Evolutionary conservation across 2,888 invertebrate genomes (phyloP).

Genomic region (Rhopalosiphum nymphaeae): DNA sequence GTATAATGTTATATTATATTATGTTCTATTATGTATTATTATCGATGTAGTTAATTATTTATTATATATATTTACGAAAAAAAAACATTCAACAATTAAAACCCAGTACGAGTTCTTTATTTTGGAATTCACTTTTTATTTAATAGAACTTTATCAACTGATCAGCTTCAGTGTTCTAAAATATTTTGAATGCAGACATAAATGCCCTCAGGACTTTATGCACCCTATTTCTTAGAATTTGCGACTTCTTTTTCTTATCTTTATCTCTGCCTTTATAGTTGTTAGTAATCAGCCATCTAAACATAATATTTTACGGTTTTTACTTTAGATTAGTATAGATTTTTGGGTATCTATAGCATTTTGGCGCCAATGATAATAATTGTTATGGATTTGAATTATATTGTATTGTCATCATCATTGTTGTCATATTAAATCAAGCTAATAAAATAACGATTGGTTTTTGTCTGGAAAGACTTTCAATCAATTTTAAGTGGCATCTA

Average conservation of each 20-base stretch:
- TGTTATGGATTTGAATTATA: background rate
- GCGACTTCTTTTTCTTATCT: conserved; percentile 44
- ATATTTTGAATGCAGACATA: conserved; percentile 42
- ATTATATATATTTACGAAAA: background rate
- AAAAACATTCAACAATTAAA: background rate
- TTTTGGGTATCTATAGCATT: conserved; percentile 34
- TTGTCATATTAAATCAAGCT: background rate
- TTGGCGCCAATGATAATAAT: conserved; percentile 47
- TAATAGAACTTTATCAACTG: conserved; percentile 35
- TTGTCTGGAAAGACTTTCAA: conserved; percentile 36
- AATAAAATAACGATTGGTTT: conserved; percentile 39
- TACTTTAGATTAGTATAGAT: background rate
- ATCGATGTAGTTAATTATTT: background rate
- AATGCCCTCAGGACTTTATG: background rate
- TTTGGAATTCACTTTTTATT: conserved; percentile 39
- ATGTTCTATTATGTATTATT: too few species aligned
- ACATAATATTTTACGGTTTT: conserved; percentile 42
- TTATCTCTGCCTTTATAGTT: background rate
- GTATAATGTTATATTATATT: background rate
- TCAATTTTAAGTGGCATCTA: conserved; percentile 54
- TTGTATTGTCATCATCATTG: background rate
- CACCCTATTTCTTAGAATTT: conserved; percentile 34
- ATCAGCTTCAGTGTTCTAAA: conserved; percentile 29
- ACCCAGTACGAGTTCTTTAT: background rate
- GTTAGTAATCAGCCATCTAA: conserved; percentile 5